These are phyloP conservation scores for Rhodophaea formosa DNA, from an alignment of 2,888 invertebrate species.

Conservation along the genomic window DNA sequence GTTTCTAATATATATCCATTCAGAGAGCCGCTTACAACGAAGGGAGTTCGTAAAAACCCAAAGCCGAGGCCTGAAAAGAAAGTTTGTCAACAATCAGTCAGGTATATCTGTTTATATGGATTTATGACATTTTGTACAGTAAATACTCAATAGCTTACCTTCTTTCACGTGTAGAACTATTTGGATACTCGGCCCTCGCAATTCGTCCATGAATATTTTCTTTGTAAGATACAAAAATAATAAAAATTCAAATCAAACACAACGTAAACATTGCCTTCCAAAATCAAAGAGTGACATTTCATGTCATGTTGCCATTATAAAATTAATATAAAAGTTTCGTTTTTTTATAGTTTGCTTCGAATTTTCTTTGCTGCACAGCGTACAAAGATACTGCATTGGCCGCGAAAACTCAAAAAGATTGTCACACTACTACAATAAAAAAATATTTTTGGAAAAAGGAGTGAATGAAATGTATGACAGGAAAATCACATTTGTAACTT, in stretches of 20 bases:
- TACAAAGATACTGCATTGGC: background rate
- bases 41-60: conserved; percentile 76
- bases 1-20: conserved; percentile 86
- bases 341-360: too few relatives aligned
- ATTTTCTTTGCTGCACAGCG: background rate
- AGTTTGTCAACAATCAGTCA: background rate
- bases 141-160: conserved; percentile 56
- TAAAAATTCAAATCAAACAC: conserved; percentile 53
- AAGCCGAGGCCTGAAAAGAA: conserved; percentile 78
- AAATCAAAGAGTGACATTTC: conserved; percentile 39
- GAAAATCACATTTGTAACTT: background rate
- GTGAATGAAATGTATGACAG: background rate
- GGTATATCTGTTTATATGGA: background rate
- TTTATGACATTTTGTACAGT: background rate
- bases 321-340: background rate
- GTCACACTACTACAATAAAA: background rate
- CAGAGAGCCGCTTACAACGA: conserved; percentile 82
- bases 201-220: conserved; percentile 80
- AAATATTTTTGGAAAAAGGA: background rate
- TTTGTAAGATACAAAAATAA: conserved; percentile 36
- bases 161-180: conserved; percentile 85
- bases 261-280: conserved; percentile 57
- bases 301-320: conserved; percentile 16
- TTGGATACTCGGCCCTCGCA: conserved; percentile 83
- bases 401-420: background rate